phyloP scores from a whole-genome alignment of 2,888 invertebrate genomes.

The Lucinisca nassula region DNA sequence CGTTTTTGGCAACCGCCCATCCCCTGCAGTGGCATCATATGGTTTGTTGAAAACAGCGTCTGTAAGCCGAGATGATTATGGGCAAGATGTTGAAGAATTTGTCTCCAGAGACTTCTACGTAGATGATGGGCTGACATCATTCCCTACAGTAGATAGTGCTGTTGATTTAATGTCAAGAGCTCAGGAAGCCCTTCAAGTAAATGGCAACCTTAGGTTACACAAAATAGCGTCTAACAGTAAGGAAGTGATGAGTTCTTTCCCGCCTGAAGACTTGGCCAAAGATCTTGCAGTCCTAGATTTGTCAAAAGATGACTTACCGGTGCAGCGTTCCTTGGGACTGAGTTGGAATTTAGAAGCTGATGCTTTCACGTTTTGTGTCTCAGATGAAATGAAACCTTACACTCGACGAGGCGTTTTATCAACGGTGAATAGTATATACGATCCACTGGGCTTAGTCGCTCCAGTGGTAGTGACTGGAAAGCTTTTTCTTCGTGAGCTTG shows the following conservation, averaged over 20 bases:
- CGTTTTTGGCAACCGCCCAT: conserved; percentile 1
- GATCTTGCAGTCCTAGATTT: conserved; percentile 20
- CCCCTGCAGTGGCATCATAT: conserved; percentile 14
- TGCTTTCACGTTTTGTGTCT: conserved; percentile 46
- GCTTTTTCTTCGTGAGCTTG: conserved; percentile 61
- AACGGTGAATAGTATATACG: conserved; percentile 42
- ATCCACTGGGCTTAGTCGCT: conserved; percentile 40
- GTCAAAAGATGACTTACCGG: conserved; percentile 13
- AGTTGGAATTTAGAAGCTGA: conserved; percentile 67
- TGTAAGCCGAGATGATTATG: background rate
- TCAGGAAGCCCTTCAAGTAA: background rate
- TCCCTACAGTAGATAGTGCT: background rate
- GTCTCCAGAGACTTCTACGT: conserved; percentile 2
- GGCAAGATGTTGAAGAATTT: conserved; percentile 3
- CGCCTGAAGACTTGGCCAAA: conserved; percentile 50
- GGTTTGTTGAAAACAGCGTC: conserved; percentile 42
- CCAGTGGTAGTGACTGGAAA: conserved; percentile 49
- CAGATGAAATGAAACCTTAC: conserved; percentile 23
- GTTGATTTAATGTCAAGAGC: background rate
- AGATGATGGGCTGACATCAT: background rate
- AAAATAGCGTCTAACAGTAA: conserved; percentile 12
- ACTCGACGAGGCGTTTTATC: conserved; percentile 69
- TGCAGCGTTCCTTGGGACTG: conserved; percentile 68
- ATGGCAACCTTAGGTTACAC: conserved; percentile 28
- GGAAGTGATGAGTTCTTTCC: conserved; percentile 41